These are phyloP conservation scores for Rousettus madagascariensis DNA, from an alignment of 2,797 vertebrate species.

Conservation along the genomic window DNA sequence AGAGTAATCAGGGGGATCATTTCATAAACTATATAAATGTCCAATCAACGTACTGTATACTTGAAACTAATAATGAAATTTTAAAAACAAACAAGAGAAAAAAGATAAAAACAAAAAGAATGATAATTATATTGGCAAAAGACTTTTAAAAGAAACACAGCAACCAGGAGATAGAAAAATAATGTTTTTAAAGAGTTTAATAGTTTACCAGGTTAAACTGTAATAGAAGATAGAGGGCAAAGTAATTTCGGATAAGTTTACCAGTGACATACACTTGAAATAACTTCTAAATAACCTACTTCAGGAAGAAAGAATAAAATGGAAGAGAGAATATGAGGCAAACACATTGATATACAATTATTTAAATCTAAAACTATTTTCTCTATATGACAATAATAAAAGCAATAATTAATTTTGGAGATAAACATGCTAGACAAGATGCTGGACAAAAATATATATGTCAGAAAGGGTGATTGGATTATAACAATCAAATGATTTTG, in stretches of 20 bases:
- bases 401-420: neutral
- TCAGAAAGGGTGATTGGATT: neutral
- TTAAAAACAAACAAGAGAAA: neutral
- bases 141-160: neutral
- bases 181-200: neutral
- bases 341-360: neutral
- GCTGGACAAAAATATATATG: neutral
- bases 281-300: neutral
- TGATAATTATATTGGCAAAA: neutral
- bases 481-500: neutral
- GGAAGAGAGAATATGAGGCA: neutral
- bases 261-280: neutral
- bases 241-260: neutral
- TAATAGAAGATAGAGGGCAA: neutral
- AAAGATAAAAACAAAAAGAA: neutral
- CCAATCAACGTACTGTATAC: too few relatives aligned
- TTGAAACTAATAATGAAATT: too few relatives aligned
- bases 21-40: too few relatives aligned
- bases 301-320: neutral
- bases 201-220: neutral
- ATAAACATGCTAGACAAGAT: neutral
- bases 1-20: too few relatives aligned
- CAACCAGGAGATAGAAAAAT: neutral
- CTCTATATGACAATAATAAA: neutral
- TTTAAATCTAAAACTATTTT: neutral